These are phyloP conservation scores for Xyrichtys novacula DNA, from an alignment of 2,797 vertebrate genomes.

Conservation along the genomic window DNA sequence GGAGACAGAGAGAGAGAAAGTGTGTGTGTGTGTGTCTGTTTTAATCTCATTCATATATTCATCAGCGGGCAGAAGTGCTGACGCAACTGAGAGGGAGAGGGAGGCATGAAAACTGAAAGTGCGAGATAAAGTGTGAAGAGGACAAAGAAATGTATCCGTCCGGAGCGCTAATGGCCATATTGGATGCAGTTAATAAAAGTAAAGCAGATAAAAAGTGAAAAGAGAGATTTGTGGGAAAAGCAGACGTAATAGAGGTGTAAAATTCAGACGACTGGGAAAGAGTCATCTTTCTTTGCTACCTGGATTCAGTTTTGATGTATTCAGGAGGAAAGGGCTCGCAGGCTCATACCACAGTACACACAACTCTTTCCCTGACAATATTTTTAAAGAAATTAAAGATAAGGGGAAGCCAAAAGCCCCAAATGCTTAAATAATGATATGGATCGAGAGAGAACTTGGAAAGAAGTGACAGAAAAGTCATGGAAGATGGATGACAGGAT, in stretches of 20 bases:
- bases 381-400: conserved; percentile 14
- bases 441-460: neutral
- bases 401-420: neutral
- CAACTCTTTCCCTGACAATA: conserved; percentile 18
- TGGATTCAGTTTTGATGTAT: neutral
- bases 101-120: conserved; percentile 63
- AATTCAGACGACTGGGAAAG: conserved; percentile 1
- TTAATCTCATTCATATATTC: conserved; percentile 84
- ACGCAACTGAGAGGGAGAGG: conserved; percentile 70
- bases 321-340: conserved; percentile 6
- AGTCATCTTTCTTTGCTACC: conserved; percentile 6
- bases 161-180: conserved; percentile 16
- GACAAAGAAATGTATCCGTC: conserved; percentile 39
- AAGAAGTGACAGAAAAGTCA: neutral
- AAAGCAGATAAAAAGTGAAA: conserved; percentile 18
- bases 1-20: neutral
- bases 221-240: neutral
- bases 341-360: neutral
- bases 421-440: neutral
- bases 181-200: conserved; percentile 41
- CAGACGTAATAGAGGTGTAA: neutral
- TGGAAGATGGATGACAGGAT: conserved; percentile 1
- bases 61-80: conserved; percentile 78
- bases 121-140: conserved; percentile 59
- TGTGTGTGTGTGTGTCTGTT: conserved; percentile 37